phyloP scores from a whole-genome alignment of 2,888 invertebrate species.

The Drosophila atroscutellata region DNA sequence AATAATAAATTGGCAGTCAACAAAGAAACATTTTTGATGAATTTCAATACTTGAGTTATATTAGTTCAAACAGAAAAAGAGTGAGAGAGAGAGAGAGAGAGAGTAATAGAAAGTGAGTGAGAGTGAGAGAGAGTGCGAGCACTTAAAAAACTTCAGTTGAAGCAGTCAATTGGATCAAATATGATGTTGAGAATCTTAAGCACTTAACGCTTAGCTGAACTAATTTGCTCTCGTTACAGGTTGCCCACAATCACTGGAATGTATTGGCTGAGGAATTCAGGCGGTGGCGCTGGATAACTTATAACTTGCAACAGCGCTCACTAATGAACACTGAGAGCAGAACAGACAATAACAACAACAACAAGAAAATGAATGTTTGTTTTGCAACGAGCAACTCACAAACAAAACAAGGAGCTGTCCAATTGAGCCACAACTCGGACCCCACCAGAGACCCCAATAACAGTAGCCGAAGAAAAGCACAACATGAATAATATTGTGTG shows the following conservation, averaged over 20 bases:
- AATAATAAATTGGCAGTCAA: background rate
- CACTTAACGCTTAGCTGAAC: slow-evolving; percentile 67
- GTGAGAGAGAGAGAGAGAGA: no score
- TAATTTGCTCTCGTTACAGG: slow-evolving; percentile 61
- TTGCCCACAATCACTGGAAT: slow-evolving; percentile 29
- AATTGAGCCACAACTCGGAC: slow-evolving; percentile 40
- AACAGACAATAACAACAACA: slow-evolving; percentile 1
- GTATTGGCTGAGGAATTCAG: slow-evolving; percentile 30
- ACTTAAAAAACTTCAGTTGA: slow-evolving; percentile 36
- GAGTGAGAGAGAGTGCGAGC: background rate
- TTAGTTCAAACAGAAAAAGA: background rate
- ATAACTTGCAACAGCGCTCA: slow-evolving; percentile 43
- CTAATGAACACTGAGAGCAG: slow-evolving; percentile 57
- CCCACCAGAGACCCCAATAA: slow-evolving; percentile 34
- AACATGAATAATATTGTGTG: background rate
- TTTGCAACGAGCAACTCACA: slow-evolving; percentile 41
- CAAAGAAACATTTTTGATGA: background rate
- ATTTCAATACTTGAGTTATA: background rate
- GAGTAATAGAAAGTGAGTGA: background rate
- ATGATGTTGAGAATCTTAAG: slow-evolving; percentile 56
- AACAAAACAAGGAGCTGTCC: slow-evolving; percentile 27
- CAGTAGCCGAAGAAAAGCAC: slow-evolving; percentile 3
- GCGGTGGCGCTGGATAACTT: slow-evolving; percentile 23
- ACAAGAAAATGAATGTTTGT: slow-evolving; percentile 6
- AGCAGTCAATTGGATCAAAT: slow-evolving; percentile 59